Conservation (phyloP, 2,888 invertebrate genomes). For the Thysanoteuthis rhombus region DNA sequence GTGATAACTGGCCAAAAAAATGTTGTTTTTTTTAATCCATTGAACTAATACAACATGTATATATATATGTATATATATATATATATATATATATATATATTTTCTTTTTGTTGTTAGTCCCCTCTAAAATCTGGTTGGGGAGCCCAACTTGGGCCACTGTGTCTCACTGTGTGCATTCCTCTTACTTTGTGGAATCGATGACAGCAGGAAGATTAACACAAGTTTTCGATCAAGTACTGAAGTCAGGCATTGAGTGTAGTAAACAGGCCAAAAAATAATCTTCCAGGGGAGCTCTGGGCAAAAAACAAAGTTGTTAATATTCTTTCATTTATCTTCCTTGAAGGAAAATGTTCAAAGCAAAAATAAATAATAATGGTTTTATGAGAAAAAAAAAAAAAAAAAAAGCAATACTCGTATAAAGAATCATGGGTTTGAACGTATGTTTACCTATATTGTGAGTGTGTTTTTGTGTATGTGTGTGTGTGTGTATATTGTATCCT, state of each 20-base stretch:
- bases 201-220: neutral
- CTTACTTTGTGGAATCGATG: neutral
- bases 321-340: neutral
- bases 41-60: neutral
- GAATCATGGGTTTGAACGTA: neutral
- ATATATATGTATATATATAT: neutral
- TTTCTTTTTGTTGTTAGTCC: neutral
- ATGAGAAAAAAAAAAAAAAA: neutral
- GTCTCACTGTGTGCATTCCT: neutral
- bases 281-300: neutral
- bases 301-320: neutral
- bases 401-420: neutral
- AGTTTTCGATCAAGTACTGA: neutral
- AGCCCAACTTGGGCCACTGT: neutral
- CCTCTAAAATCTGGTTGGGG: neutral
- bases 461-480: too few species aligned
- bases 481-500: too few species aligned
- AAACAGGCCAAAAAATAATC: neutral
- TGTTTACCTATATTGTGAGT: too few species aligned
- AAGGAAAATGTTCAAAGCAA: neutral
- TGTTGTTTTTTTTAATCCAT: neutral
- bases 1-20: neutral
- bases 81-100: constrained; percentile 1
- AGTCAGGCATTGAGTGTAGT: neutral
- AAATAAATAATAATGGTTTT: neutral